A percentile compares a stretch with the other conserved stretches of the same genome.
Conservation (phyloP, 2,888 invertebrate genomes). For the Eledona agricola region DNA sequence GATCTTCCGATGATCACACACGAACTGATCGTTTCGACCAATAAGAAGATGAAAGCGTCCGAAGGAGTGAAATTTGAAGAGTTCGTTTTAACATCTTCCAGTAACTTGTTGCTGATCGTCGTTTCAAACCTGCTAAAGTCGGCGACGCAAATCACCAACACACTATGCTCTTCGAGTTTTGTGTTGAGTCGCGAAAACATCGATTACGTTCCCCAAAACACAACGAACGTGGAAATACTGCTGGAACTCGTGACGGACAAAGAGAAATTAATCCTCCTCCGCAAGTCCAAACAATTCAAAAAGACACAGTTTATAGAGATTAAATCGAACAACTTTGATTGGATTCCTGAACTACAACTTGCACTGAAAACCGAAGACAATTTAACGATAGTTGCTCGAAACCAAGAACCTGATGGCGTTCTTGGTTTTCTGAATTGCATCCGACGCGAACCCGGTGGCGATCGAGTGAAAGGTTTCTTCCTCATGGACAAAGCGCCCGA, state of each 20-base stretch:
- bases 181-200: slow-evolving; percentile 10
- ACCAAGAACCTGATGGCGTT: slow-evolving; percentile 78
- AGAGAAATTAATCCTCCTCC: slow-evolving; percentile 18
- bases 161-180: slow-evolving; percentile 9
- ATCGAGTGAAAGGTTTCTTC: slow-evolving; percentile 63
- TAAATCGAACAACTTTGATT: slow-evolving; percentile 62
- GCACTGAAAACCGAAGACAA: slow-evolving; percentile 47
- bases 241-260: slow-evolving; percentile 2
- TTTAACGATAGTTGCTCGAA: slow-evolving; percentile 71
- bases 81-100: slow-evolving; percentile 1
- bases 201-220: slow-evolving; percentile 3
- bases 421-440: slow-evolving; percentile 80
- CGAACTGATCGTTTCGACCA: slow-evolving; percentile 10
- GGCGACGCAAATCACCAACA: not conserved
- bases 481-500: slow-evolving; percentile 72
- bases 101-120: slow-evolving; percentile 5
- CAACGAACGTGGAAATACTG: slow-evolving; percentile 5
- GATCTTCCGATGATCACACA: slow-evolving; percentile 17
- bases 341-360: slow-evolving; percentile 65
- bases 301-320: slow-evolving; percentile 7
- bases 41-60: slow-evolving; percentile 3
- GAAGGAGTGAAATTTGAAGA: slow-evolving; percentile 53
- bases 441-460: slow-evolving; percentile 67
- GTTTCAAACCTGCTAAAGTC: slow-evolving; percentile 6
- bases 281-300: not conserved